Percentiles rank a stretch among this genome's conserved stretches.
Conservation (phyloP, 2,113 vertebrate genomes). For the Pomatorhinus ruficollis region DNA sequence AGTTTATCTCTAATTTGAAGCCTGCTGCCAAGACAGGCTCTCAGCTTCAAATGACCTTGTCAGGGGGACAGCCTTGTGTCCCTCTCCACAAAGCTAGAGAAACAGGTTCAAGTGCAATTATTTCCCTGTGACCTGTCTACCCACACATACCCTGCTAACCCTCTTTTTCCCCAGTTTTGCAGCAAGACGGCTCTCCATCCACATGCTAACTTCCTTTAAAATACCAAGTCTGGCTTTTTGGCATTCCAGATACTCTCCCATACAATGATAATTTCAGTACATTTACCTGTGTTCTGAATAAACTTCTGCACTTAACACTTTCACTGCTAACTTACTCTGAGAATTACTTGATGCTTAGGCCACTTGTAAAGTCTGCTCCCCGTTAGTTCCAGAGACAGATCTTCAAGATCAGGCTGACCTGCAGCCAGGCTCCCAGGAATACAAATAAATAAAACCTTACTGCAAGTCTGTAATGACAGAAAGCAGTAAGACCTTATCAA, state of each 20-base stretch:
- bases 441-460: rapidly evolving
- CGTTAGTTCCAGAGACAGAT: not conserved
- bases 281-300: not conserved
- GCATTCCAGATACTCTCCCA: not conserved
- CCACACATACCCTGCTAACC: not conserved
- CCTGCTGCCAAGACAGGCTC: not conserved
- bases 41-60: not conserved
- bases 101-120: not conserved
- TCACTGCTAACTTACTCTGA: not conserved
- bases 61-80: rapidly evolving
- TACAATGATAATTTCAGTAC: not conserved
- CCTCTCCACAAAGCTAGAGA: not conserved
- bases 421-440: not conserved
- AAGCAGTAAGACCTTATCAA: not conserved
- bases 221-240: not conserved
- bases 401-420: not conserved
- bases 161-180: not conserved
- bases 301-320: not conserved
- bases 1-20: not conserved
- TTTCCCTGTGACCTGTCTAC: not conserved
- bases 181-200: rapidly evolving
- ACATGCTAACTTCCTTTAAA: not conserved
- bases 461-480: rapidly evolving
- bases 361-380: not conserved
- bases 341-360: not conserved